Evolutionary conservation across 2,113 vertebrate species (phyloP).

Genomic region (Prietella phreatophila): DNA sequence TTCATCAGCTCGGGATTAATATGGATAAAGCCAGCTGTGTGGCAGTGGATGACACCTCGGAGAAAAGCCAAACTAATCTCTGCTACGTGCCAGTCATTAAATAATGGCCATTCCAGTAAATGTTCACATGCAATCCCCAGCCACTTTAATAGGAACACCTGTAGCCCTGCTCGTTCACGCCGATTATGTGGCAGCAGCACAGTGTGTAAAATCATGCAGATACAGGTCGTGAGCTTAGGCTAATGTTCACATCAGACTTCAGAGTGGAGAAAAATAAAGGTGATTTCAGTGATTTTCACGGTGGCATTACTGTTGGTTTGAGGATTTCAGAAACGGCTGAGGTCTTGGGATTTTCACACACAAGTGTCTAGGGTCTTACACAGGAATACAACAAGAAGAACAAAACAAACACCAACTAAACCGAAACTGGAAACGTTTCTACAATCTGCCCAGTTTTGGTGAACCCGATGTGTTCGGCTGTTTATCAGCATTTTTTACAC

Average conservation of each 20-base stretch:
- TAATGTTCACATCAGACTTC: not conserved
- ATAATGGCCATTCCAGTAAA: conserved; percentile 42
- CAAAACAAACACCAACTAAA: too few species aligned
- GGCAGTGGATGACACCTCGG: conserved; percentile 27
- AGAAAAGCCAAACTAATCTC: conserved; percentile 48
- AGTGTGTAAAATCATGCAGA: not conserved
- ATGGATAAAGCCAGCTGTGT: conserved; percentile 44
- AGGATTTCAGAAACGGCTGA: not conserved
- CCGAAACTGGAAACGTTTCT: not conserved
- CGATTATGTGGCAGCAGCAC: not conserved
- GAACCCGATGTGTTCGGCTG: not conserved
- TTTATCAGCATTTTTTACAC: not conserved
- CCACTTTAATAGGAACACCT: conserved; percentile 20
- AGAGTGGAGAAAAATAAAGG: not conserved
- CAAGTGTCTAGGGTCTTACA: not conserved
- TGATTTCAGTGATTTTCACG: not conserved
- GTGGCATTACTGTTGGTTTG: not conserved
- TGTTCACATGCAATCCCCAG: not conserved
- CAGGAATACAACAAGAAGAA: too few species aligned
- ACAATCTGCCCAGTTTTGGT: not conserved
- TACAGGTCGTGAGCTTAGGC: not conserved
- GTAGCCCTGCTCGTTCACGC: not conserved
- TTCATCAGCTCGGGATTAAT: conserved; percentile 44
- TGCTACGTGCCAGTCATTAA: conserved; percentile 43
- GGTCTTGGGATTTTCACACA: not conserved